Percentiles rank a stretch among this genome's conserved stretches.
These are phyloP conservation scores for Aurelia sp. DNA, from an alignment of 30 jellyfish, hydroid and myxozoan species.

Conservation along the genomic window DNA sequence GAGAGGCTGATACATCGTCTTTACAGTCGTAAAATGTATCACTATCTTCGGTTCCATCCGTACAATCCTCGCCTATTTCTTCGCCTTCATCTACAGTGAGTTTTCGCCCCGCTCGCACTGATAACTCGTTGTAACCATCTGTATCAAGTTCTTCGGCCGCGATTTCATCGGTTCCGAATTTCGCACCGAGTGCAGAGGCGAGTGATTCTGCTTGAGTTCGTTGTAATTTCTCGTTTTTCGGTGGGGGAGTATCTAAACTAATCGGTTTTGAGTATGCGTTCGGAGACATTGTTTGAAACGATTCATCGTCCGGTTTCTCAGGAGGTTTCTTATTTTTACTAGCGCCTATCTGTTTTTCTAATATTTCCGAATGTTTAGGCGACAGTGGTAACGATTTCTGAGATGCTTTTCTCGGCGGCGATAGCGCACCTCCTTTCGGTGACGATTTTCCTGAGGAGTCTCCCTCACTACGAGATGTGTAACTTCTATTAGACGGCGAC, in stretches of 20 bases:
- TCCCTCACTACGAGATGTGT: slow-evolving; percentile 66
- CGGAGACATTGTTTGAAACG: slow-evolving; percentile 1
- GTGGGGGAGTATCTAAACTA: slow-evolving; percentile 66
- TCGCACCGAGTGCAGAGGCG: slow-evolving; percentile 71
- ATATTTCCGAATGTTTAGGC: slow-evolving; percentile 70
- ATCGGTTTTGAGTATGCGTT: slow-evolving; percentile 42
- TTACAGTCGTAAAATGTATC: slow-evolving; percentile 58
- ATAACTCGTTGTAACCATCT: not conserved
- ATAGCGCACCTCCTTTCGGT: slow-evolving; percentile 20
- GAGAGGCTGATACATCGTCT: slow-evolving; percentile 58
- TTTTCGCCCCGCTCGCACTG: slow-evolving; percentile 9
- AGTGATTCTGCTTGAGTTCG: slow-evolving; percentile 75
- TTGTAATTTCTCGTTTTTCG: slow-evolving; percentile 39
- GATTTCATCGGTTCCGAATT: slow-evolving; percentile 56
- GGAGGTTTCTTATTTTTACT: not conserved
- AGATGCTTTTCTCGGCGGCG: slow-evolving; percentile 43
- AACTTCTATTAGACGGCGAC: slow-evolving; percentile 92
- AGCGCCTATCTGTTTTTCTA: slow-evolving; percentile 17
- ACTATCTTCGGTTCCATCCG: slow-evolving; percentile 35
- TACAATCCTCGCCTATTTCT: slow-evolving; percentile 62
- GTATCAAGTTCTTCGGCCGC: slow-evolving; percentile 55
- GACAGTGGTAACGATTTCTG: slow-evolving; percentile 54
- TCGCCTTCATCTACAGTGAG: slow-evolving; percentile 77
- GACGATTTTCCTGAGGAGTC: slow-evolving; percentile 26
- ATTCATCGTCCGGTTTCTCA: not conserved